Conservation (phyloP, 2,888 invertebrate genomes). For the Melolontha melolontha region DNA sequence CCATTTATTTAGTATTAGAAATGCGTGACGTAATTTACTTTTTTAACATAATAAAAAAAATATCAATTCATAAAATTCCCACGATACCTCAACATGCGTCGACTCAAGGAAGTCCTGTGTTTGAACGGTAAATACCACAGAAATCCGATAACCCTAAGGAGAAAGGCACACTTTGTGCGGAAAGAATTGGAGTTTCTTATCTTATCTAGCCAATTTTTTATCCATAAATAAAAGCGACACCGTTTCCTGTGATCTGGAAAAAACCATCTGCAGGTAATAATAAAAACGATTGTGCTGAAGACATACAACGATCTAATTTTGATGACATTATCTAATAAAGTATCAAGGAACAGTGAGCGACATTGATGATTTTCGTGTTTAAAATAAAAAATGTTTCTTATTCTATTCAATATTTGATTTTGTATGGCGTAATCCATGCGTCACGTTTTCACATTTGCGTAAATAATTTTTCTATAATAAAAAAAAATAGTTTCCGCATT, state of each 20-base stretch:
- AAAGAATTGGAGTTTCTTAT: conserved; percentile 17
- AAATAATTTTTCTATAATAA: no score
- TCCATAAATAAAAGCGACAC: neutral
- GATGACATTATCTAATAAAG: no score
- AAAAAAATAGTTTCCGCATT: no score
- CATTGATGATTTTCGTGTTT: no score
- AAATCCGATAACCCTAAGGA: conserved; percentile 30
- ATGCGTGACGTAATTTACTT: neutral
- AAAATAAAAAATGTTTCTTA: no score
- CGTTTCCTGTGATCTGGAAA: conserved; percentile 1
- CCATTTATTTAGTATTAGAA: no score
- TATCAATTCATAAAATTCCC: conserved; percentile 24
- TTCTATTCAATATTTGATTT: no score
- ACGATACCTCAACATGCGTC: conserved; percentile 35
- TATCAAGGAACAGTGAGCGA: no score
- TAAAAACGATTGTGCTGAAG: no score
- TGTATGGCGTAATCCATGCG: no score
- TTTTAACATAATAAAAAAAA: neutral
- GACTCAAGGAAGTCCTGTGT: conserved; percentile 35
- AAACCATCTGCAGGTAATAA: neutral
- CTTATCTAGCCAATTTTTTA: conserved; percentile 19
- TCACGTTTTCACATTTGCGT: no score
- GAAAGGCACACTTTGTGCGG: conserved; percentile 5
- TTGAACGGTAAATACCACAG: conserved; percentile 34
- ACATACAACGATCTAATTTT: no score